Conservation (phyloP, 2,797 vertebrate species). For the Phataginus tricuspis region DNA sequence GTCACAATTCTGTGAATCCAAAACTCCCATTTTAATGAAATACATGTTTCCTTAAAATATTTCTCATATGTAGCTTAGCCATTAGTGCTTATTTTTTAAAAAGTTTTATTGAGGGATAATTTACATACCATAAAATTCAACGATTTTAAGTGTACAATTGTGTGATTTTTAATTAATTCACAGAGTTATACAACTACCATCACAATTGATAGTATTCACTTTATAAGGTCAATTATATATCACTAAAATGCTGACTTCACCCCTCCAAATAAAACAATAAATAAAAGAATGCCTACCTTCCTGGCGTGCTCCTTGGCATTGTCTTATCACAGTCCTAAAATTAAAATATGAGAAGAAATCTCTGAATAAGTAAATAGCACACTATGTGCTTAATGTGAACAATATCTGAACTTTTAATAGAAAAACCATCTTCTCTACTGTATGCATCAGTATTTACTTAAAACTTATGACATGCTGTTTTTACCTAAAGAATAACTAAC, state of each 20-base stretch:
- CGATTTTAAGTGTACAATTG: background rate
- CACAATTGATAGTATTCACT: background rate
- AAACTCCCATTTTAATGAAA: slow-evolving; percentile 13
- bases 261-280: slow-evolving; percentile 17
- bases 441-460: slow-evolving; percentile 5
- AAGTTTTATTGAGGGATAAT: background rate
- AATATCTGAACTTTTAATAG: slow-evolving; percentile 16
- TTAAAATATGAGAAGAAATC: slow-evolving; percentile 69
- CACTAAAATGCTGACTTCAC: background rate
- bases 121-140: background rate
- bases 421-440: slow-evolving; percentile 21
- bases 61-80: background rate
- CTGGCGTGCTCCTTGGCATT: slow-evolving; percentile 93
- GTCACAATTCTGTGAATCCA: slow-evolving; percentile 6
- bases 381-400: background rate
- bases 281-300: slow-evolving; percentile 89
- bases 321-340: slow-evolving; percentile 94
- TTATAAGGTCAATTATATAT: background rate
- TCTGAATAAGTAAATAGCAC: slow-evolving; percentile 56
- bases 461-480: background rate
- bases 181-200: slow-evolving; percentile 1
- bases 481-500: background rate
- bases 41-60: background rate
- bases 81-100: background rate
- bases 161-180: slow-evolving; percentile 42